phyloP scores from a whole-genome alignment of 2,113 vertebrate species.

The Alligator sinensis region DNA sequence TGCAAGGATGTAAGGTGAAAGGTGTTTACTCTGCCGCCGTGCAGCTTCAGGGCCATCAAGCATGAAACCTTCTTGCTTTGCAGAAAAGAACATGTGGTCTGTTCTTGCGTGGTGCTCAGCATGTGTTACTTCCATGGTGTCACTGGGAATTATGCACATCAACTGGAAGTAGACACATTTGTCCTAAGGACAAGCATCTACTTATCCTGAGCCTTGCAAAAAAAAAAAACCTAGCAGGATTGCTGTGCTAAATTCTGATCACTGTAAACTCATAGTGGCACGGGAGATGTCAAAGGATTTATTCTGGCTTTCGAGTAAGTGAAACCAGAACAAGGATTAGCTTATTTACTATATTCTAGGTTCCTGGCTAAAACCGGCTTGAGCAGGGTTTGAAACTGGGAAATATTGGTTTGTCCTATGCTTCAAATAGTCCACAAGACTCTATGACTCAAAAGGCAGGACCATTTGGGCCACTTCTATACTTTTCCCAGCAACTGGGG shows the following conservation, averaged over 20 bases:
- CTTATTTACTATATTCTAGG: not conserved
- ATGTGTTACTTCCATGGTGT: fast-evolving
- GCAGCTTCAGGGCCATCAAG: no score
- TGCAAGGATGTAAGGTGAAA: no score
- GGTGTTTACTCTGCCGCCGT: no score
- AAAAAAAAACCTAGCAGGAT: not conserved
- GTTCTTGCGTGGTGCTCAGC: not conserved
- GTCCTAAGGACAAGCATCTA: not conserved
- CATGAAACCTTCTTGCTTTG: no score
- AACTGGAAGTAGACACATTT: fast-evolving
- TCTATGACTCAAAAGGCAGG: not conserved
- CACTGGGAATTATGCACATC: fast-evolving
- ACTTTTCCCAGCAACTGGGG: not conserved
- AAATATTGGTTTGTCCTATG: not conserved
- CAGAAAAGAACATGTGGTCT: no score
- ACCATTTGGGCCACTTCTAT: no score
- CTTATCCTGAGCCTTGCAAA: not conserved
- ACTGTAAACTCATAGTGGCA: no score
- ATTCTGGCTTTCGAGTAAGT: not conserved
- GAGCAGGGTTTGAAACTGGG: no score
- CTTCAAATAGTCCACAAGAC: not conserved
- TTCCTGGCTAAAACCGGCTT: no score
- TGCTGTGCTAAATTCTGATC: not conserved
- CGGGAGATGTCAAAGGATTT: not conserved
- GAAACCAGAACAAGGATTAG: not conserved